Evolutionary conservation across 2,888 invertebrate genomes (phyloP).

Genomic region (Melanotus villosus): DNA sequence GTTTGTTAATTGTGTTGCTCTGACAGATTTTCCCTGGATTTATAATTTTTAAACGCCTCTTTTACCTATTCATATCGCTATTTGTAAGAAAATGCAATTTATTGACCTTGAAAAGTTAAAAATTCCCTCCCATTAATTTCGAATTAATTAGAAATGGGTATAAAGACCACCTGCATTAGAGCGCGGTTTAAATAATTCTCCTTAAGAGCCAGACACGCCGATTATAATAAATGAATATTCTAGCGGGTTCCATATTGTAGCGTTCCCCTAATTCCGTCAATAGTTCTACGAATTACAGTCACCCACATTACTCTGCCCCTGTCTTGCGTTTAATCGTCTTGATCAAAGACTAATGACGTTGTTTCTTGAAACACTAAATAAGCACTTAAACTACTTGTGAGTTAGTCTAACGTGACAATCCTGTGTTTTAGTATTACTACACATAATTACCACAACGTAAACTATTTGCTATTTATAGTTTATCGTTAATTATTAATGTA

Average conservation of each 20-base stretch:
- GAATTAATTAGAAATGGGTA: too few relatives aligned
- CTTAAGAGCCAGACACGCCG: background rate
- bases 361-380: slow-evolving; percentile 19
- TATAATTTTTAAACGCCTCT: too few relatives aligned
- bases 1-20: background rate
- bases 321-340: slow-evolving; percentile 18
- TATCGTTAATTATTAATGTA: background rate
- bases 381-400: slow-evolving; percentile 26
- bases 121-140: too few relatives aligned
- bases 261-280: slow-evolving; percentile 3
- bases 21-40: too few relatives aligned
- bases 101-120: too few relatives aligned
- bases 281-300: background rate
- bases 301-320: slow-evolving; percentile 16
- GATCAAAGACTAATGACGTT: slow-evolving; percentile 23
- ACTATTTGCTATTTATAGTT: slow-evolving; percentile 10
- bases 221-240: slow-evolving; percentile 11
- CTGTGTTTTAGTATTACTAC: background rate
- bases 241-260: slow-evolving; percentile 5
- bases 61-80: too few relatives aligned
- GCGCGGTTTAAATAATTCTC: background rate
- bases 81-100: too few relatives aligned
- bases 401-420: slow-evolving; percentile 21
- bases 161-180: too few relatives aligned
- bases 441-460: background rate